phyloP scores from a whole-genome alignment of 1,140 invertebrate genomes.

The Lepidurus packardi region DNA sequence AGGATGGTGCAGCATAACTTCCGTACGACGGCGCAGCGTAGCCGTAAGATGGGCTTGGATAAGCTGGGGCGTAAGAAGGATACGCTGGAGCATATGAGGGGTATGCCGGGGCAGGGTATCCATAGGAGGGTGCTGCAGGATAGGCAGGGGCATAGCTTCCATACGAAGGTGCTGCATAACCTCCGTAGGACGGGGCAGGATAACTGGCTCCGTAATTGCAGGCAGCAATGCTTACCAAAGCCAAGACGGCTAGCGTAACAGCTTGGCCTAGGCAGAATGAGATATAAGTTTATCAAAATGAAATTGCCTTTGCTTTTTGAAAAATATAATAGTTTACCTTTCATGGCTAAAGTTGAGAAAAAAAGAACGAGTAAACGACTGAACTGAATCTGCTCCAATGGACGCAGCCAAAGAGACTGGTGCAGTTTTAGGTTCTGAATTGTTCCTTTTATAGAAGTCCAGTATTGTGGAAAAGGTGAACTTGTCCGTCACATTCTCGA shows the following conservation, averaged over 20 bases:
- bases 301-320: not conserved
- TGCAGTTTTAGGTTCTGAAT: not conserved
- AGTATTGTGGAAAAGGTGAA: not conserved
- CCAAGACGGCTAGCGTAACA: not conserved
- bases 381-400: not conserved
- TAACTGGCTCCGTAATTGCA: not conserved
- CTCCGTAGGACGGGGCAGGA: not conserved
- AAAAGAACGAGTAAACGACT: not conserved
- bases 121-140: not conserved
- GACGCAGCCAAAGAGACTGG: not conserved
- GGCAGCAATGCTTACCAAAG: not conserved
- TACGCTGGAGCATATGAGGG: not conserved
- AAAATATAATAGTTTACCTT: not conserved
- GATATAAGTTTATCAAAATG: not conserved
- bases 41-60: not conserved
- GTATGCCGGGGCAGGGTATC: not conserved
- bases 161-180: not conserved
- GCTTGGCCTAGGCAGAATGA: not conserved
- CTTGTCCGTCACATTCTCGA: not conserved
- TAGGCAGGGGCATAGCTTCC: constrained; percentile 2
- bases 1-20: not conserved
- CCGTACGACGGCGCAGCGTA: not conserved
- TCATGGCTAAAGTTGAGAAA: not conserved
- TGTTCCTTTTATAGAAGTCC: not conserved
- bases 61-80: not conserved